Evolutionary conservation across 2,888 invertebrate genomes (phyloP), one percentile per base, ranked within the genome.

Genomic region (Pachliopta kotzebuea): DNA sequence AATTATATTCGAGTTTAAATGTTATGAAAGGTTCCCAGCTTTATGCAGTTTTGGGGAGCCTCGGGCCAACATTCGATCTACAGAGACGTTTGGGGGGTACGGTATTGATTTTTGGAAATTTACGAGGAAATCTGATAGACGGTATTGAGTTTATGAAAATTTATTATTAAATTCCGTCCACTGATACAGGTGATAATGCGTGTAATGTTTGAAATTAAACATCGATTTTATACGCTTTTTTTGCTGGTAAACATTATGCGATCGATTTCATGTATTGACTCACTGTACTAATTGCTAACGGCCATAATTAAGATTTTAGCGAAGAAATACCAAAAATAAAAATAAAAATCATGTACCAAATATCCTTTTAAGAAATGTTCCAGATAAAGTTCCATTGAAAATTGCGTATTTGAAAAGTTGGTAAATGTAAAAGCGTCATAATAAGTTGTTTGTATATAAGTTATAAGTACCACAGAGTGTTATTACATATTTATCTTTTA

Each of bases 121-220:
- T 54, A 65, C 31, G 29, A 45, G 31, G 61, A 61, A 58, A 65
- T 57, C 26, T 29, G 57, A 65, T 65, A 42, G 56, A 50, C 23
- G 29, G 29, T 18, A n/a, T 42, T 50, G 45, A 31, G 37, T 57
- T 61, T 24, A 45, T 56, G 57, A 21, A 21, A 49, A 45, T 61
- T 61, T 65, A 54, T 61, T 65, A 45, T 60, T 49, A 31, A 61
- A 57, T 53, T 50, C 57, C 61, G 26, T 61, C 57, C 61, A 65
- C 61, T n/a, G 56, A 65, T 61, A 49, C 31, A 56, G 18, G 56
- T 29, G 52, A 60, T 65, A 42, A 56, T 37, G 49, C 2, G 8
- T 18, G 54, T 42, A 31, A 58, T 58, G 53, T 53, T 29, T 11
- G 53, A 54, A 54, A 59, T 63, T 58, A 61, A 55, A 59, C 49